Percentiles rank a stretch among this genome's conserved stretches.
Evolutionary conservation across 2,888 invertebrate species (phyloP).

Genomic region (Drosophila prolongata): DNA sequence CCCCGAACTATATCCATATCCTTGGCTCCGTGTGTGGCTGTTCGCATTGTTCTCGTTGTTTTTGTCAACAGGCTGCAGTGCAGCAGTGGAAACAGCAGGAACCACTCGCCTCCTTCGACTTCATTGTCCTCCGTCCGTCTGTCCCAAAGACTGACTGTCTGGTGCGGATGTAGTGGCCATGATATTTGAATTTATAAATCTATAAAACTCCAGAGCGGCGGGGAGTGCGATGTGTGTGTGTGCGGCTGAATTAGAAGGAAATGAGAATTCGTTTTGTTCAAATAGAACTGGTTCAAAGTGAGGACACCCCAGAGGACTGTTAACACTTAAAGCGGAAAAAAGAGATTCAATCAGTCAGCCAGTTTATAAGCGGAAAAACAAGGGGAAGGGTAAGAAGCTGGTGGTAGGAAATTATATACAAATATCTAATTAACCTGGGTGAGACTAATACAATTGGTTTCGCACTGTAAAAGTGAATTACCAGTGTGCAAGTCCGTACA

Average conservation of each 20-base stretch:
- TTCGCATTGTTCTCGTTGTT: slow-evolving; percentile 50
- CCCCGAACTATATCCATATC: slow-evolving; percentile 6
- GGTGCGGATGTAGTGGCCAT: slow-evolving; percentile 37
- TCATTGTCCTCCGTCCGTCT: slow-evolving; percentile 58
- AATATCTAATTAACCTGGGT: slow-evolving; percentile 11
- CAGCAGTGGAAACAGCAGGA: slow-evolving; percentile 47
- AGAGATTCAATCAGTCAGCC: slow-evolving; percentile 28
- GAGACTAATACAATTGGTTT: background rate
- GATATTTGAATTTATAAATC: slow-evolving; percentile 50
- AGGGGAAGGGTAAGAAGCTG: background rate
- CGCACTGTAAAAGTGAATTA: too few species aligned
- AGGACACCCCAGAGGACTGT: slow-evolving; percentile 31
- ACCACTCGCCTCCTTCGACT: slow-evolving; percentile 49
- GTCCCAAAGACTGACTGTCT: slow-evolving; percentile 40
- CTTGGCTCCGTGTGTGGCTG: slow-evolving; percentile 65
- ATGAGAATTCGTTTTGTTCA: slow-evolving; percentile 41
- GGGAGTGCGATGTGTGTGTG: background rate
- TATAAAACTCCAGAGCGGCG: slow-evolving; percentile 29
- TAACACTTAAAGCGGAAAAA: slow-evolving; percentile 30
- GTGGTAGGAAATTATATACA: background rate
- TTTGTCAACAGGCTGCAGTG: slow-evolving; percentile 70
- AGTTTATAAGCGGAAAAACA: slow-evolving; percentile 1
- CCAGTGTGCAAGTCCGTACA: too few species aligned
- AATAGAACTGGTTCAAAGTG: slow-evolving; percentile 25
- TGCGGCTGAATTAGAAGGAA: slow-evolving; percentile 32